phyloP scores from a whole-genome alignment of 2,888 invertebrate genomes.

The Prosopocoilus inquinatus region DNA sequence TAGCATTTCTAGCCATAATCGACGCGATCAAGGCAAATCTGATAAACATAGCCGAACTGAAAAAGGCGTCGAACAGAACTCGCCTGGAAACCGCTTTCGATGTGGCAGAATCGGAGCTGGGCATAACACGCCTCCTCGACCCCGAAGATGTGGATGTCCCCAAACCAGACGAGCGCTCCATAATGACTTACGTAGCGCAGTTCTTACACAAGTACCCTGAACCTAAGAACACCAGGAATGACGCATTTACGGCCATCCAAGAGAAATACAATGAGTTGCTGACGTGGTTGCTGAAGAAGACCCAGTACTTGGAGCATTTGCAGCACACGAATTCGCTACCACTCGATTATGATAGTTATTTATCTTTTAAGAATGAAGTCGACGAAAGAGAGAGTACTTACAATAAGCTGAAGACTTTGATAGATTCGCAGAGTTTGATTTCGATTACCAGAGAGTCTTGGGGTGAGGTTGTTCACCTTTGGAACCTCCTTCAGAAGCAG shows the following conservation, averaged over 20 bases:
- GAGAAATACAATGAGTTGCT: conserved; percentile 78
- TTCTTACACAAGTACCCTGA: conserved; percentile 94
- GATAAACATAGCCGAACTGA: conserved; percentile 82
- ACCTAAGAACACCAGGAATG: conserved; percentile 72
- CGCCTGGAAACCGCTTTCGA: conserved; percentile 91
- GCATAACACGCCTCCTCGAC: conserved; percentile 87
- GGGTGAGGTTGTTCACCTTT: conserved; percentile 75
- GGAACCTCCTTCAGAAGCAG: conserved; percentile 77
- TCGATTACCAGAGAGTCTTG: conserved; percentile 84
- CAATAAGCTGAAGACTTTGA: conserved; percentile 74
- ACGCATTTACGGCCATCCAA: conserved; percentile 75
- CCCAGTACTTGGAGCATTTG: conserved; percentile 72
- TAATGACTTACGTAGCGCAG: conserved; percentile 98
- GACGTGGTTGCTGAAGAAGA: conserved; percentile 79
- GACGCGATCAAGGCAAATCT: conserved; percentile 92
- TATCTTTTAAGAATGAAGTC: conserved; percentile 73
- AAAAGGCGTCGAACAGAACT: conserved; percentile 72
- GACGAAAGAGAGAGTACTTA: conserved; percentile 71
- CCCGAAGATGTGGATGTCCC: conserved; percentile 95
- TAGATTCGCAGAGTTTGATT: conserved; percentile 77
- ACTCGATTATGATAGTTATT: conserved; percentile 78
- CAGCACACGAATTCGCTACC: conserved; percentile 74
- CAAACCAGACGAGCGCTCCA: conserved; percentile 94
- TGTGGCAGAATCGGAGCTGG: conserved; percentile 86
- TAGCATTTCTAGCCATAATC: conserved; percentile 92